A percentile compares a stretch with the other conserved stretches of the same genome.
phyloP scores from a whole-genome alignment of 2,888 invertebrate species.

The Stenodema calcarata region DNA sequence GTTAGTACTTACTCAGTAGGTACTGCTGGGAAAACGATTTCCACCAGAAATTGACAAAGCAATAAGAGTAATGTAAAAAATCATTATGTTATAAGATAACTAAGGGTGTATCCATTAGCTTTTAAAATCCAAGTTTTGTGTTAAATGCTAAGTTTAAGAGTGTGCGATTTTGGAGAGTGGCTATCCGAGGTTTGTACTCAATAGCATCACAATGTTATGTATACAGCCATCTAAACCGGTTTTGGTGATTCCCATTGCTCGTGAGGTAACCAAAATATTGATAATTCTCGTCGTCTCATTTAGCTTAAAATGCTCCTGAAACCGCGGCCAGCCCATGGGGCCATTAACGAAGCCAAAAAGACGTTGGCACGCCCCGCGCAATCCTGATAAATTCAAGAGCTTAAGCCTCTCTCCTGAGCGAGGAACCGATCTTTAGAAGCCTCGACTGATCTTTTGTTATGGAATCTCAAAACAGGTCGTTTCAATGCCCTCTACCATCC shows the following conservation, averaged over 20 bases:
- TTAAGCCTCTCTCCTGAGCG: not conserved
- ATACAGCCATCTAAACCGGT: not conserved
- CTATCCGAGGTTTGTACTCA: too few species aligned
- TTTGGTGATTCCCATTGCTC: not conserved
- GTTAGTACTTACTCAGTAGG: too few species aligned
- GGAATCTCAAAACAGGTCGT: conserved; percentile 42
- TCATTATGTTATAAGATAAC: too few species aligned
- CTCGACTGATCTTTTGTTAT: conserved; percentile 30
- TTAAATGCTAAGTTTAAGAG: too few species aligned
- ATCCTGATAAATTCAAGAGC: conserved; percentile 26
- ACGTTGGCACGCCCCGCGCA: not conserved
- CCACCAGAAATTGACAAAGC: too few species aligned
- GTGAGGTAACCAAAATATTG: not conserved
- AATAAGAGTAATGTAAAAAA: too few species aligned
- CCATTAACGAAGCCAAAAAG: not conserved
- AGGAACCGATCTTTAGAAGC: not conserved
- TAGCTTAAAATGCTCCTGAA: not conserved
- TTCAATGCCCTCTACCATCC: conserved; percentile 22
- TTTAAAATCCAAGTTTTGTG: too few species aligned
- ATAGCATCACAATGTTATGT: too few species aligned
- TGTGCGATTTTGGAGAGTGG: too few species aligned
- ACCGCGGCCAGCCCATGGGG: not conserved
- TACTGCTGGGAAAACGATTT: too few species aligned
- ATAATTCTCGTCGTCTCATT: not conserved
- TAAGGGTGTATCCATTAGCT: too few species aligned